Evolutionary conservation across 2,113 vertebrate species (phyloP).

Genomic region (Picathartes gymnocephalus): DNA sequence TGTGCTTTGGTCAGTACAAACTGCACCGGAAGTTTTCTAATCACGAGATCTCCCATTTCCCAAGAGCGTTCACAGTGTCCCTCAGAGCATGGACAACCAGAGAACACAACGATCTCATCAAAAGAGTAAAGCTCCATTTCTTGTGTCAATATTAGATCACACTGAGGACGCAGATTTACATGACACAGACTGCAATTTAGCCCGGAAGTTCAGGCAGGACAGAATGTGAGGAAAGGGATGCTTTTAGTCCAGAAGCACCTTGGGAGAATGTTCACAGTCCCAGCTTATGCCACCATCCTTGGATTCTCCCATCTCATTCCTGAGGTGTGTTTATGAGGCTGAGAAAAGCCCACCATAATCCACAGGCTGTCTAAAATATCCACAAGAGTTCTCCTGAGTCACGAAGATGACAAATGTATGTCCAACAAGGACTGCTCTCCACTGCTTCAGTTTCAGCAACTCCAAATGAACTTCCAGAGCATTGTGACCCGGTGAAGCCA

Average conservation of each 20-base stretch:
- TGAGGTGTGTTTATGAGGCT: constrained; percentile 19
- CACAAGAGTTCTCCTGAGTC: constrained; percentile 31
- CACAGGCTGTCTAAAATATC: not conserved
- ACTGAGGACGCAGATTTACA: not conserved
- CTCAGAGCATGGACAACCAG: not conserved
- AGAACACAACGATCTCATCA: not conserved
- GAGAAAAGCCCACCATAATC: constrained; percentile 57
- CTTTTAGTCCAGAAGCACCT: not conserved
- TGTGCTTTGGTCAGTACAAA: not conserved
- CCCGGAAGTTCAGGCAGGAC: not conserved
- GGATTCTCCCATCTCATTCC: not conserved
- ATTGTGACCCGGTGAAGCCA: constrained; percentile 8
- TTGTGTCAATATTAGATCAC: not conserved
- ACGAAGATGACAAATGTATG: constrained; percentile 47
- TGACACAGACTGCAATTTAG: not conserved
- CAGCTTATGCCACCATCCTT: not conserved
- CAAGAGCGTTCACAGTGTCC: not conserved
- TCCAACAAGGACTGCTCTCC: not conserved
- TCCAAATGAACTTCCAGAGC: constrained; percentile 18
- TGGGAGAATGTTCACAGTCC: not conserved
- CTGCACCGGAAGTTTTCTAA: not conserved
- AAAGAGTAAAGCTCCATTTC: not conserved
- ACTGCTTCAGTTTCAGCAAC: constrained; percentile 34
- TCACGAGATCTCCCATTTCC: not conserved
- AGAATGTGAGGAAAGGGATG: not conserved